A percentile compares a stretch with the other conserved stretches of the same genome.
phyloP scores from a whole-genome alignment of 2,888 invertebrate genomes.

The Ceriagrion tenellum region DNA sequence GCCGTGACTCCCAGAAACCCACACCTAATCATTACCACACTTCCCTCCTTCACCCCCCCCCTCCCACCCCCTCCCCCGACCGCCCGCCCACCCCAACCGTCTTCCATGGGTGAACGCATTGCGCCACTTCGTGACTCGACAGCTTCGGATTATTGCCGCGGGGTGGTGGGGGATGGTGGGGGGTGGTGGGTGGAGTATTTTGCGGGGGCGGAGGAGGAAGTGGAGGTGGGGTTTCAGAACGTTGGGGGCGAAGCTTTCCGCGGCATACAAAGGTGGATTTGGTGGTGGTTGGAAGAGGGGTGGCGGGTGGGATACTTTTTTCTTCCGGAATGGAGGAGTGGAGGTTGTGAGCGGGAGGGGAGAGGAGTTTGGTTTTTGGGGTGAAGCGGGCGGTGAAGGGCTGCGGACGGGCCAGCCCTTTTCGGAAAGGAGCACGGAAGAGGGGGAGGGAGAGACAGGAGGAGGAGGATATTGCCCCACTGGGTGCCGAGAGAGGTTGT shows the following conservation, averaged over 20 bases:
- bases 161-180: background rate
- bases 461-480: background rate
- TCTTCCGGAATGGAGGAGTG: background rate
- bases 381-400: too few relatives aligned
- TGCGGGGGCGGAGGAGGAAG: background rate
- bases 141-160: constrained; percentile 63
- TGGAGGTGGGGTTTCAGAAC: background rate
- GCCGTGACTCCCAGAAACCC: constrained; percentile 23
- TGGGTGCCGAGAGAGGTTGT: background rate
- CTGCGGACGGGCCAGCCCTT: background rate
- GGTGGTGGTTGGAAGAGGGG: background rate
- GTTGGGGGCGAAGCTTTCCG: background rate
- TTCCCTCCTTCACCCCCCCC: background rate
- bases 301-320: background rate
- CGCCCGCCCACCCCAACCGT: background rate
- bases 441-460: background rate
- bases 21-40: constrained; percentile 9
- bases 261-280: background rate
- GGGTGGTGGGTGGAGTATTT: background rate
- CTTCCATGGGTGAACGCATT: constrained; percentile 50
- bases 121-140: constrained; percentile 66
- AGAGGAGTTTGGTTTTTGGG: background rate
- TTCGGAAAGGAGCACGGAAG: too few relatives aligned
- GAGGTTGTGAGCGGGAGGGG: background rate
- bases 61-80: background rate